phyloP scores from a whole-genome alignment of 1,140 invertebrate species.

The Anthonomus grandis region DNA sequence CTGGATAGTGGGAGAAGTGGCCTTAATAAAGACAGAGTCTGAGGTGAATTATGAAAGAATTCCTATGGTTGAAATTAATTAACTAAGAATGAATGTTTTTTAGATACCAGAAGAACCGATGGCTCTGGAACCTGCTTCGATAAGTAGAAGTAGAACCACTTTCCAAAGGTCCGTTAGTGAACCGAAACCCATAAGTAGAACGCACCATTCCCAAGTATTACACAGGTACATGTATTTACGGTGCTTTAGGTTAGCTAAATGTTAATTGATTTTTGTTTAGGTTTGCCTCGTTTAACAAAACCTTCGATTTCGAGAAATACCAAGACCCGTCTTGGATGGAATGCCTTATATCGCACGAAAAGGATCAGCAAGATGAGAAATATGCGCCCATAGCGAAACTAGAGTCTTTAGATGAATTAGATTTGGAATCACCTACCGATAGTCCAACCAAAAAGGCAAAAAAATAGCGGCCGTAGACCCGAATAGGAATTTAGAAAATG shows the following conservation, averaged over 20 bases:
- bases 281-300: constrained; percentile 48
- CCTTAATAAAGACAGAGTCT: constrained; percentile 14
- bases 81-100: too few relatives aligned
- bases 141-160: constrained; percentile 40
- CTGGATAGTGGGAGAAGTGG: constrained; percentile 14
- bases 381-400: constrained; percentile 61
- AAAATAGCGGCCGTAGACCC: constrained; percentile 29
- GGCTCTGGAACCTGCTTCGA: constrained; percentile 34
- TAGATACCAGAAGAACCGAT: constrained; percentile 46
- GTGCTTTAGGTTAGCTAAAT: too few relatives aligned
- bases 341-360: constrained; percentile 32
- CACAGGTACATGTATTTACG: constrained; percentile 43
- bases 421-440: constrained; percentile 48
- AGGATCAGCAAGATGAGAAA: constrained; percentile 40
- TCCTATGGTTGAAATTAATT: too few relatives aligned
- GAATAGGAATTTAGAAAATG: too few relatives aligned
- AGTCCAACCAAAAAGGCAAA: constrained; percentile 44
- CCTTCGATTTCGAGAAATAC: constrained; percentile 45
- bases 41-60: constrained; percentile 33
- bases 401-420: constrained; percentile 64
- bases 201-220: constrained; percentile 44
- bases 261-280: constrained; percentile 30
- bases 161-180: constrained; percentile 48
- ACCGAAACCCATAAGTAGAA: constrained; percentile 47
- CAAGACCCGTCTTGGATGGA: constrained; percentile 40